phyloP scores from a whole-genome alignment of 2,797 vertebrate species.

The Mus spretus region DNA sequence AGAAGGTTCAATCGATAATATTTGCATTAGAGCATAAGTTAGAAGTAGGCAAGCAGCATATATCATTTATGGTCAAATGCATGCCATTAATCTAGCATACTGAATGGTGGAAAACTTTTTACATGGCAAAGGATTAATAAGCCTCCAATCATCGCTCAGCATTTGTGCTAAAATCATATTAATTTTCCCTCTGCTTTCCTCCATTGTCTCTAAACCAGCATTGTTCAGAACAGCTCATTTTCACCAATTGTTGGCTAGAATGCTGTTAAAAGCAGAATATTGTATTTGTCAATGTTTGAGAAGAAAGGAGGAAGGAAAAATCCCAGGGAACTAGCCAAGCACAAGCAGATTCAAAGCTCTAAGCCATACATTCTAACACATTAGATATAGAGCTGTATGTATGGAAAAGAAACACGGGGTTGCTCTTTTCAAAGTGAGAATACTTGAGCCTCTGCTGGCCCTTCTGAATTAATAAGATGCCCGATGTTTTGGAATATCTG shows the following conservation, averaged over 20 bases:
- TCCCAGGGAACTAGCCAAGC: background rate
- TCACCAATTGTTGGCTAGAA: background rate
- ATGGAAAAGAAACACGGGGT: background rate
- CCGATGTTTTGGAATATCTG: constrained; percentile 64
- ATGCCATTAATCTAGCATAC: constrained; percentile 73
- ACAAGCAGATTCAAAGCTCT: background rate
- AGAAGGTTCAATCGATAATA: constrained; percentile 72
- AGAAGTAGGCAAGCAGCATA: constrained; percentile 72
- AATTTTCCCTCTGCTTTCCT: constrained; percentile 45
- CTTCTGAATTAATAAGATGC: constrained; percentile 39
- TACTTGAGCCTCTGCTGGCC: constrained; percentile 42
- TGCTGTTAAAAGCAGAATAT: constrained; percentile 49
- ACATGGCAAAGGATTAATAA: constrained; percentile 67
- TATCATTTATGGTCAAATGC: background rate
- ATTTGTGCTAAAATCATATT: constrained; percentile 58
- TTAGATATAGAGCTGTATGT: constrained; percentile 10
- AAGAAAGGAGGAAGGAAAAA: background rate
- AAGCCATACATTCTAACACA: constrained; percentile 27
- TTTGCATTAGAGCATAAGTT: constrained; percentile 67
- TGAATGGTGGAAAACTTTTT: constrained; percentile 54
- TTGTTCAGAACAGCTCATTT: background rate
- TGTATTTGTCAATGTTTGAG: constrained; percentile 37
- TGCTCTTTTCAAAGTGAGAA: constrained; percentile 51
- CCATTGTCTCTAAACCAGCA: background rate
- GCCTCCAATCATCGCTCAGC: constrained; percentile 62